Evolutionary conservation across 2,888 invertebrate species (phyloP).

Genomic region (Dryococelus australis): DNA sequence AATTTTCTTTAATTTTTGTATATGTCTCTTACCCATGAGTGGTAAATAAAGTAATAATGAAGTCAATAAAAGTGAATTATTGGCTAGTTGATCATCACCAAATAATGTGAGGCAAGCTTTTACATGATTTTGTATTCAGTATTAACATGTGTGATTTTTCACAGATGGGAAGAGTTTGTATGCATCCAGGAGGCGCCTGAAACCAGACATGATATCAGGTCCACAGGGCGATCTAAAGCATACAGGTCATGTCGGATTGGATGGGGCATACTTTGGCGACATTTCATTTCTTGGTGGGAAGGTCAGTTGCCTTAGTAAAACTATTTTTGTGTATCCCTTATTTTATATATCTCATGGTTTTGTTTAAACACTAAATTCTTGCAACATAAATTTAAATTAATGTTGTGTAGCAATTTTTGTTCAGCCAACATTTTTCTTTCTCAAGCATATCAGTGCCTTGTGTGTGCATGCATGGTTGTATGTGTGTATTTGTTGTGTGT

Average conservation of each 20-base stretch:
- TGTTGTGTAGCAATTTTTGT: no score
- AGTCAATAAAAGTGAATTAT: no score
- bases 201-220: constrained; percentile 93
- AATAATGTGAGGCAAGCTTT: no score
- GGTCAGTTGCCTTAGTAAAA: constrained; percentile 40
- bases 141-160: neutral
- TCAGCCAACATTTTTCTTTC: no score
- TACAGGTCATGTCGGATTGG: constrained; percentile 94
- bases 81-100: no score
- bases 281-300: constrained; percentile 76
- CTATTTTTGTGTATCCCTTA: neutral
- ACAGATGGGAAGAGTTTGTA: constrained; percentile 69
- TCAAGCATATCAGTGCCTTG: no score
- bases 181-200: constrained; percentile 65
- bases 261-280: constrained; percentile 97
- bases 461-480: no score
- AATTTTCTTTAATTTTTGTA: no score
- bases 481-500: no score
- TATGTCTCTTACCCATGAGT: no score
- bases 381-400: neutral
- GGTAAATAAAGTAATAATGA: no score
- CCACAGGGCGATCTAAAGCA: constrained; percentile 98
- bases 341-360: neutral
- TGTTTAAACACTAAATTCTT: constrained; percentile 2
- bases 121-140: no score